Conservation (phyloP, 2,797 vertebrate genomes). For the Falco columbarius region DNA sequence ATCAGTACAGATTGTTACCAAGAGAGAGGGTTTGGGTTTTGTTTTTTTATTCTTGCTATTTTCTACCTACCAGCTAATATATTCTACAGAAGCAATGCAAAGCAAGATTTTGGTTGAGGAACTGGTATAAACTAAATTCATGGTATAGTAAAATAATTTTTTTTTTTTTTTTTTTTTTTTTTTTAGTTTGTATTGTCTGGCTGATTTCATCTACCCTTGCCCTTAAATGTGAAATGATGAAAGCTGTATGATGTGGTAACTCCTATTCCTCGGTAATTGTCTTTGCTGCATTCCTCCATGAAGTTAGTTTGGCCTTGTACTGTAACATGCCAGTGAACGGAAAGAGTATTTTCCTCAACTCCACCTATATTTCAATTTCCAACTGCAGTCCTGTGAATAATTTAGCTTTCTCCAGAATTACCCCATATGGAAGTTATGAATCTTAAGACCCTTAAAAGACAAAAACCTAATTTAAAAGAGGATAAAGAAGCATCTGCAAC, state of each 20-base stretch:
- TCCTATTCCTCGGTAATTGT: conserved; percentile 40
- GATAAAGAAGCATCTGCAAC: background rate
- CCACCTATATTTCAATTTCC: background rate
- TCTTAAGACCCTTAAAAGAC: background rate
- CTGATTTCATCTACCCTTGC: conserved; percentile 44
- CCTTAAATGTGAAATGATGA: conserved; percentile 29
- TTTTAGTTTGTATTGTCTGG: background rate
- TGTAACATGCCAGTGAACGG: background rate
- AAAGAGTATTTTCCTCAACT: background rate
- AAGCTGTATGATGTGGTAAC: conserved; percentile 33
- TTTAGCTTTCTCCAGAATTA: background rate
- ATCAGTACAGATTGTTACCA: conserved; percentile 10
- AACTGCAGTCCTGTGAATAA: background rate
- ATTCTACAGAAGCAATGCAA: background rate
- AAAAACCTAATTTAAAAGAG: background rate
- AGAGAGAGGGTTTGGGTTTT: background rate
- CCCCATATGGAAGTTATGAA: background rate
- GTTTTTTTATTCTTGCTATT: background rate
- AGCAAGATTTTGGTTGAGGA: background rate
- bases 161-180: background rate
- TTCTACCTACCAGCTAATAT: background rate
- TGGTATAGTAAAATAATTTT: background rate
- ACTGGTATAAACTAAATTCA: background rate
- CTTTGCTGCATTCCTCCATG: background rate
- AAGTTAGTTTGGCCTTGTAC: background rate